Conservation (phyloP, 2,888 invertebrate genomes). For the Campopleginae sp. region DNA sequence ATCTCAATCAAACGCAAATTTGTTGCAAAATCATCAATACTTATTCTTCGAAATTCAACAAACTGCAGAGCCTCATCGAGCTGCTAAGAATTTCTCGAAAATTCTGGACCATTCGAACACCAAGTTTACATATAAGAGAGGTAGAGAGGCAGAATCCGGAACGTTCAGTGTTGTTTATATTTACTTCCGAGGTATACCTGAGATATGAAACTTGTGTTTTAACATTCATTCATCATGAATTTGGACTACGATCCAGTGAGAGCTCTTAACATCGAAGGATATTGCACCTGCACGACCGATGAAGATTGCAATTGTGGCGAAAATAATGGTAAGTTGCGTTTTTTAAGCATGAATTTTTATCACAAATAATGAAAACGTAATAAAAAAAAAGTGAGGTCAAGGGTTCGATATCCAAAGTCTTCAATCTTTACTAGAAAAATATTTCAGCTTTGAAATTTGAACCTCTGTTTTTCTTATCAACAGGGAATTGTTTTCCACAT, state of each 20-base stretch:
- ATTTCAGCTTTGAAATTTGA: background rate
- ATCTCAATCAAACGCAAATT: background rate
- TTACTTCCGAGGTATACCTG: background rate
- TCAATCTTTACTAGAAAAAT: background rate
- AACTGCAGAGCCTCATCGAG: background rate
- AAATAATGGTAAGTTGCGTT: slow-evolving; percentile 65
- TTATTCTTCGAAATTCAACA: background rate
- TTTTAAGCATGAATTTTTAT: background rate
- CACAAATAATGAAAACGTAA: background rate
- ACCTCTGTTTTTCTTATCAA: no score
- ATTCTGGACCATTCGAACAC: background rate
- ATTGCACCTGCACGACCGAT: slow-evolving; percentile 65
- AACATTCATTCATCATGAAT: slow-evolving; percentile 51
- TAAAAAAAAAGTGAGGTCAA: background rate
- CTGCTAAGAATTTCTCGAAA: slow-evolving; percentile 2
- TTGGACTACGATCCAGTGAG: slow-evolving; percentile 54
- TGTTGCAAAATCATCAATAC: background rate
- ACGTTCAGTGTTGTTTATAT: background rate
- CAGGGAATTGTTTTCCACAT: background rate
- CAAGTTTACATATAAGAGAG: background rate
- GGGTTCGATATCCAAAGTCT: background rate
- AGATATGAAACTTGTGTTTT: background rate
- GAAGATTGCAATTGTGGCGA: slow-evolving; percentile 70
- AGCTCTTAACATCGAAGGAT: slow-evolving; percentile 53
- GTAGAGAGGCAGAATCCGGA: background rate